A percentile compares a stretch with the other conserved stretches of the same genome.
Conservation (phyloP, 1,140 invertebrate species). For the Argopecten irradians region DNA sequence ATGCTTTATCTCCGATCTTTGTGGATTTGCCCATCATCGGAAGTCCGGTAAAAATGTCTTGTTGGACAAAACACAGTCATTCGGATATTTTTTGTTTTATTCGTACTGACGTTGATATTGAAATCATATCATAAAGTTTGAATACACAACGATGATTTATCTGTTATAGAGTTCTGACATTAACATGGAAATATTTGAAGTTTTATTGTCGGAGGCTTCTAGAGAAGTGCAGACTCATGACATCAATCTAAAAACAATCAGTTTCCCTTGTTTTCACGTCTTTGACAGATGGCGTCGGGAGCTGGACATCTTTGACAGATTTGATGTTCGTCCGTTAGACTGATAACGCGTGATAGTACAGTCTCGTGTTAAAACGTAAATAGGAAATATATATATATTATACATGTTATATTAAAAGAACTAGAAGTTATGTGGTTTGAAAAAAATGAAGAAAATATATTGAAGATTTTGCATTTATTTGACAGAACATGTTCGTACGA, state of each 20-base stretch:
- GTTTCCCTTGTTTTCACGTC: not conserved
- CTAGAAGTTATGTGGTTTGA: not conserved
- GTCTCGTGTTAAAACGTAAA: not conserved
- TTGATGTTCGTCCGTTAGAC: not conserved
- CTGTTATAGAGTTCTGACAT: conserved; percentile 6
- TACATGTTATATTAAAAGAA: not conserved
- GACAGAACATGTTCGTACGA: not conserved
- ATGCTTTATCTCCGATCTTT: not conserved
- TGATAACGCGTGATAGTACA: not conserved
- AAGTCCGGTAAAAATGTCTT: conserved; percentile 2
- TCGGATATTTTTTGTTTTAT: not conserved
- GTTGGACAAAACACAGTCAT: not conserved
- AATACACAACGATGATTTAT: not conserved
- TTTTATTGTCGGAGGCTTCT: not conserved
- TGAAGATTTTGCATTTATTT: not conserved
- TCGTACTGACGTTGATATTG: not conserved
- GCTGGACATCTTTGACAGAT: not conserved
- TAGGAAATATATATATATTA: not conserved
- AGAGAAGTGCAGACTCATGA: not conserved
- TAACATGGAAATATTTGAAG: not conserved
- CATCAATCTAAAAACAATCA: not conserved
- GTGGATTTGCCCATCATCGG: not conserved
- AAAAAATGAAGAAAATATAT: not conserved
- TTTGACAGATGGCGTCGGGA: not conserved
- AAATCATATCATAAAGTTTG: not conserved